Base-by-base conservation (phyloP, 2,113 vertebrate species). In the Ceyx cyanopectus region DNA sequence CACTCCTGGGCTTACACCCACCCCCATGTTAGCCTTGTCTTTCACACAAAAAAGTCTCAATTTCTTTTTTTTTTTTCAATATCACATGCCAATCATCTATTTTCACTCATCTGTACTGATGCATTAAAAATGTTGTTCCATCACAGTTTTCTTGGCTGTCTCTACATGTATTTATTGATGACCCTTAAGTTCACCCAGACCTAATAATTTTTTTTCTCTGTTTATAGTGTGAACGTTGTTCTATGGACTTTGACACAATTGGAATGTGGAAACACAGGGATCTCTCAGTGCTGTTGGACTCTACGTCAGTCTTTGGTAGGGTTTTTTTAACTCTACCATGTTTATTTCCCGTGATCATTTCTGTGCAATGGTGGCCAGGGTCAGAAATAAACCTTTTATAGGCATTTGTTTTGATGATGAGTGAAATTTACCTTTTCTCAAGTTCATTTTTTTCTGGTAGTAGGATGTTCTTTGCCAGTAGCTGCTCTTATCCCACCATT, bases 301-400 rank as follows among this genome's bases (percentile, higher is more conserved):
- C 30, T 8, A 6, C 0, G 0, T 51, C 32, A 67, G 20, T 29
- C 13, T 80, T 29, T 60, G 30, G 20, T 34, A 13, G 8, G 12
- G 37, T 2, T 4, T 67, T 50, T 80, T 21, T 61, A 57, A 72
- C n/a, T 54, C 22, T 65, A 16, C 17, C 1, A 0, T 27, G 14
- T 73, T 53, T 84, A 34, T 87, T 76, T 79, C 37, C 30, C 54
- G 14, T 8, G 11, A 74, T 77, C 23, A 41, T 4, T 10, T 46
- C 29, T 56, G 14, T 48, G 12, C 22, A 32, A 15, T 37, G 26
- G 15, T 75, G 54, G 37, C 21, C 30, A 51, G 53, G 43, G 63
- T 43, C 30, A 87, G 43, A 89, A 89, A 40, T 7, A 78, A 67
- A 3, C 5, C 2, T 26, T 40, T 53, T 45, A 37, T 41, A 66